phyloP scores from a whole-genome alignment of 2,113 vertebrate genomes.

The rat (Rattus norvegicus) region DNA sequence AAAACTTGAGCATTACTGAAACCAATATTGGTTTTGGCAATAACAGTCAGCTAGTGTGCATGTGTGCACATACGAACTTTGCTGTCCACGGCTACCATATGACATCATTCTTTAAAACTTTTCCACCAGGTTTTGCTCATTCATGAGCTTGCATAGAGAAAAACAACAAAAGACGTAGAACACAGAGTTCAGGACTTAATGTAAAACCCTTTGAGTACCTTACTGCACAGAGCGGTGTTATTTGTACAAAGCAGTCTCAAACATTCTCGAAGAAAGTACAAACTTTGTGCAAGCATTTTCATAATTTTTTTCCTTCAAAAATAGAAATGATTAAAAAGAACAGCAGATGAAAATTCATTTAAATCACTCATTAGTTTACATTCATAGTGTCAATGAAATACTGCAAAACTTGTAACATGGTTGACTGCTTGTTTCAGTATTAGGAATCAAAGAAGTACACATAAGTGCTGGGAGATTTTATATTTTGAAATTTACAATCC shows the following conservation, averaged over 20 bases:
- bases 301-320: neutral
- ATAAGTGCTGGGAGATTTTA: neutral
- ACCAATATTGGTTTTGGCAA: neutral
- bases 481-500: neutral
- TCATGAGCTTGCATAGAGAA: neutral
- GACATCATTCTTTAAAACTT: neutral
- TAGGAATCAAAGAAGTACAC: neutral
- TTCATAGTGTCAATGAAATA: neutral
- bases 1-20: slow-evolving; percentile 23
- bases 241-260: neutral
- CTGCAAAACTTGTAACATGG: neutral
- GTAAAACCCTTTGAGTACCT: neutral
- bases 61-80: neutral
- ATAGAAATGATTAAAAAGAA: neutral
- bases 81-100: neutral
- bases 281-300: neutral
- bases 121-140: neutral
- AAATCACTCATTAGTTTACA: neutral
- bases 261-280: neutral
- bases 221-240: rapidly evolving
- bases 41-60: neutral
- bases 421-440: neutral
- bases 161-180: neutral
- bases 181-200: neutral
- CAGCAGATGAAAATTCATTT: neutral